A percentile compares a stretch with the other conserved stretches of the same genome.
These are phyloP conservation scores for Misgurnus mizolepis DNA, from an alignment of 2,113 vertebrate species.

Conservation along the genomic window DNA sequence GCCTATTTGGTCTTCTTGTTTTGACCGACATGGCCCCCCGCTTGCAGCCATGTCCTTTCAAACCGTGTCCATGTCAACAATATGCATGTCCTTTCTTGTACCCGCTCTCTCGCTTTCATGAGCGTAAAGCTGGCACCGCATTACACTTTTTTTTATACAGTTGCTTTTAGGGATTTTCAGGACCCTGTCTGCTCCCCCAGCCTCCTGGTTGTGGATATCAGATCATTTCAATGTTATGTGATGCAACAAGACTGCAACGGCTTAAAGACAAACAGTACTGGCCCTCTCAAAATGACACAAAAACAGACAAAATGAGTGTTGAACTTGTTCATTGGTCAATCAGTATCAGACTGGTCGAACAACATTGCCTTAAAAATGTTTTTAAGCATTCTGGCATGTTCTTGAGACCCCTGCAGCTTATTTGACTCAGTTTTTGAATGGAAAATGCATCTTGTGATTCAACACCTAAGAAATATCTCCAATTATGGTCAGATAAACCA, in stretches of 20 bases:
- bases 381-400: too few species aligned
- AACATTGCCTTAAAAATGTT: too few species aligned
- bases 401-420: too few species aligned
- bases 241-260: conserved; percentile 40
- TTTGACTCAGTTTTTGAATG: too few species aligned
- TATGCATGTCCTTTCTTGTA: conserved; percentile 24
- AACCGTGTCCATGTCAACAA: conserved; percentile 46
- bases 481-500: too few species aligned
- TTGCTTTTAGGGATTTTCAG: neutral
- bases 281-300: neutral
- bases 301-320: neutral
- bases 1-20: conserved; percentile 34
- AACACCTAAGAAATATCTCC: too few species aligned
- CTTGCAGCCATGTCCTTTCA: conserved; percentile 22
- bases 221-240: conserved; percentile 14
- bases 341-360: too few species aligned
- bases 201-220: neutral
- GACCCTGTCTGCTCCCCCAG: neutral
- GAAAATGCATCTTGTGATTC: too few species aligned
- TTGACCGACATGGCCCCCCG: conserved; percentile 8
- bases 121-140: neutral
- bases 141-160: conserved; percentile 5
- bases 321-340: too few species aligned
- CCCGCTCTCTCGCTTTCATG: neutral
- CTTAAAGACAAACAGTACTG: conserved; percentile 13